Conservation (phyloP, 2,797 vertebrate genomes). For the Spinibarbus caldwelli region DNA sequence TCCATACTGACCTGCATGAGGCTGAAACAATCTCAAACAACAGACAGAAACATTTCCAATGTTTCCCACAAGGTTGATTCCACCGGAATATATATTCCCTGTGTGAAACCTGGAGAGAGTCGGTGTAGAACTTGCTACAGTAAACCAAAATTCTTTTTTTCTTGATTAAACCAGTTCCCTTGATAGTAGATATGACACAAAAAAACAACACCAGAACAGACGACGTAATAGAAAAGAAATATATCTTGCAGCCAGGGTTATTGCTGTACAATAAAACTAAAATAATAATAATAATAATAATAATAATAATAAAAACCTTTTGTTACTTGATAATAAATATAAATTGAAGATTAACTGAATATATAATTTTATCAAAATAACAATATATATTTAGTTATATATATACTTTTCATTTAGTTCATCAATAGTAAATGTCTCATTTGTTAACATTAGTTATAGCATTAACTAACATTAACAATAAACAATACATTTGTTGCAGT, state of each 20-base stretch:
- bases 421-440: neutral
- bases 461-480: too few relatives aligned
- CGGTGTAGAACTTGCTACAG: neutral
- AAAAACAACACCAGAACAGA: neutral
- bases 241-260: neutral
- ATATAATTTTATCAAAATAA: too few relatives aligned
- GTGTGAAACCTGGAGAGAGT: neutral
- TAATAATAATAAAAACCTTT: neutral
- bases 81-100: neutral
- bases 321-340: neutral
- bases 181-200: neutral
- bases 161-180: conserved; percentile 22
- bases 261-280: neutral
- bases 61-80: conserved; percentile 22
- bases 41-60: conserved; percentile 10
- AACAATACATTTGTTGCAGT: neutral
- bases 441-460: neutral
- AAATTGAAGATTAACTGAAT: neutral
- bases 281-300: neutral
- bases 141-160: neutral
- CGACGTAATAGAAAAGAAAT: neutral
- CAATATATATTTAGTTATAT: too few relatives aligned
- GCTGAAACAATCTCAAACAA: neutral
- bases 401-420: too few relatives aligned
- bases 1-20: conserved; percentile 16